A percentile compares a stretch with the other conserved stretches of the same genome.
These are phyloP conservation scores for Brachypalpus laphriformis DNA, from an alignment of 2,888 invertebrate species.

Conservation along the genomic window DNA sequence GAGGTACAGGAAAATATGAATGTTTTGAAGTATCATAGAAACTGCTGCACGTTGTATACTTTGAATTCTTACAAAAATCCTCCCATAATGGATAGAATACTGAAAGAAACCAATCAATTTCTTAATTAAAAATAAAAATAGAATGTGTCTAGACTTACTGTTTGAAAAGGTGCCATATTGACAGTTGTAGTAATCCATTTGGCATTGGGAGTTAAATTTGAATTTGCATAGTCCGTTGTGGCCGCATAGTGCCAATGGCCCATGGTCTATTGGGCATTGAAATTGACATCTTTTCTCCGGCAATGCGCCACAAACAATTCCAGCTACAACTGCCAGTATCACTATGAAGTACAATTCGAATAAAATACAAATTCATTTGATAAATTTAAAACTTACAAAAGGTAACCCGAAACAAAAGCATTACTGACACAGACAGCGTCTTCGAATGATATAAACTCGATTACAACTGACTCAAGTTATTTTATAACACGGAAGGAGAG, in stretches of 20 bases:
- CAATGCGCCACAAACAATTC: background rate
- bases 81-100: background rate
- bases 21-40: slow-evolving; percentile 12
- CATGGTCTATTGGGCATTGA: too few species aligned
- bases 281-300: background rate
- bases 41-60: background rate
- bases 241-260: too few species aligned
- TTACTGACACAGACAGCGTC: background rate
- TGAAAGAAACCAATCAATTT: background rate
- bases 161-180: slow-evolving; percentile 11
- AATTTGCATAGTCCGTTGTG: slow-evolving; percentile 47
- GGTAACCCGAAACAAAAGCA: background rate
- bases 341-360: too few species aligned
- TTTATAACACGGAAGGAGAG: slow-evolving; percentile 30
- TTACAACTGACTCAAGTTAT: background rate
- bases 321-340: background rate
- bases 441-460: background rate
- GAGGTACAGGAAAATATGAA: background rate
- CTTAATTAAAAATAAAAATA: background rate
- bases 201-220: slow-evolving; percentile 30
- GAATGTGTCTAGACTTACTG: slow-evolving; percentile 7
- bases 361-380: background rate
- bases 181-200: slow-evolving; percentile 45
- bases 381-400: slow-evolving; percentile 15
- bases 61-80: background rate